Evolutionary conservation across 2,113 vertebrate genomes (phyloP), one percentile per base, ranked within the genome.

Genomic region (Struthio camelus): DNA sequence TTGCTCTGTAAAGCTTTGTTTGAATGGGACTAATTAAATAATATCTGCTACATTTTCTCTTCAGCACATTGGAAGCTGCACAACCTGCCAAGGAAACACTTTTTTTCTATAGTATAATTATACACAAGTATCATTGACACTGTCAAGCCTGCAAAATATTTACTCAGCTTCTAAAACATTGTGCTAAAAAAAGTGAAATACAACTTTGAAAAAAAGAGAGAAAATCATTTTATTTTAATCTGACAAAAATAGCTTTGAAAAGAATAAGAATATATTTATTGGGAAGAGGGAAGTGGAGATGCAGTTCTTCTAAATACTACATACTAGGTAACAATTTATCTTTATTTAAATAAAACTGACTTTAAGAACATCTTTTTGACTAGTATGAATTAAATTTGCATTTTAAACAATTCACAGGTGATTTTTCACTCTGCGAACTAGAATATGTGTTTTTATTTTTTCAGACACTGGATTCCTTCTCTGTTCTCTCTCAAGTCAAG

Each of bases 71-170:
- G 69, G 19, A 89, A 92, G 46, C 59, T 89, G 30, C n/a, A 30
- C 4, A 40, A 30, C 4, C 1, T 89, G 69, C 56, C 83, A 94
- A 90, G 85, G 25, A 90, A 84, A 53, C 34, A 54, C 32, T 42
- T 80, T 93, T 73, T 73, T 87, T 36, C 24, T 58, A 44, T 56
- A 59, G 50, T 64, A 30, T 71, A 92, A 56, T 95, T 90, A 75
- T 65, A 61, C 27, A 61, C 7, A 79, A 93, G 87, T 72, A 56
- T 81, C 13, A 3, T 17, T 93, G 77, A 72, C 44, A 53, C 27
- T 59, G 32, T 83, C 51, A 81, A 83, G 79, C 10, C 42, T 76
- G n/a, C 88, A 81, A 92, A 94, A 90, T 89, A 90, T 94, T 96
- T 87, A 90, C 70, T 81, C 22, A 84, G 11, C n/a, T 53, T 56